These are phyloP conservation scores for Sisyra terminalis DNA, from an alignment of 2,888 invertebrate genomes.

Conservation along the genomic window DNA sequence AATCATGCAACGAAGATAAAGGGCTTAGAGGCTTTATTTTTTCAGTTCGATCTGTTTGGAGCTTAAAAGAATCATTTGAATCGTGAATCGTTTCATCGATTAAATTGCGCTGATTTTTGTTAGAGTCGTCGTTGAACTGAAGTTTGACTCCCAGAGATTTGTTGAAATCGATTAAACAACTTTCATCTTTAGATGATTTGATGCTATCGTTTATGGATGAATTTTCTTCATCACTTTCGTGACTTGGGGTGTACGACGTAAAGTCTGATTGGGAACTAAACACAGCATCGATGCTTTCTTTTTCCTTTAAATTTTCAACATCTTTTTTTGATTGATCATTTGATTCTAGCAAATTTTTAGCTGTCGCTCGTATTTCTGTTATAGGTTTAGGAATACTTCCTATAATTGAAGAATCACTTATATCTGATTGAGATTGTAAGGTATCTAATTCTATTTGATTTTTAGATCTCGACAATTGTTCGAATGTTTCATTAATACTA, in stretches of 20 bases:
- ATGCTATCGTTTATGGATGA: conserved; percentile 19
- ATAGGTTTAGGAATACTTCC: conserved; percentile 7
- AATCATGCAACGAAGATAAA: conserved; percentile 20
- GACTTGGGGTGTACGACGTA: not conserved
- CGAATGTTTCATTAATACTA: conserved; percentile 2
- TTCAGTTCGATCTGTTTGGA: not conserved
- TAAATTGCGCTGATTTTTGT: not conserved
- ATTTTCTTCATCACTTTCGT: conserved; percentile 11
- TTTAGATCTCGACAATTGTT: not conserved
- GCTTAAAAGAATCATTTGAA: not conserved
- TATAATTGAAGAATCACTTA: not conserved
- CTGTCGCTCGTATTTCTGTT: conserved; percentile 4
- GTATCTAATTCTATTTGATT: not conserved
- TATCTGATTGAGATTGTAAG: not conserved
- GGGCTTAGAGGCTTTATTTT: conserved; percentile 9
- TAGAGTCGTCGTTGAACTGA: not conserved
- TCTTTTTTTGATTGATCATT: not conserved
- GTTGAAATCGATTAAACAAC: conserved; percentile 10
- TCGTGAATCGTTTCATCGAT: not conserved
- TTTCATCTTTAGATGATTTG: conserved; percentile 8
- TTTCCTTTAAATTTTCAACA: not conserved
- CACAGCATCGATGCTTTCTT: not conserved
- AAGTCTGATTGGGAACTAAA: conserved; percentile 1
- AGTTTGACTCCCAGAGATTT: conserved; percentile 4
- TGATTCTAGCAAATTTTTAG: not conserved